phyloP scores from a whole-genome alignment of 1,140 invertebrate genomes.

The Chrysoperla carnea region DNA sequence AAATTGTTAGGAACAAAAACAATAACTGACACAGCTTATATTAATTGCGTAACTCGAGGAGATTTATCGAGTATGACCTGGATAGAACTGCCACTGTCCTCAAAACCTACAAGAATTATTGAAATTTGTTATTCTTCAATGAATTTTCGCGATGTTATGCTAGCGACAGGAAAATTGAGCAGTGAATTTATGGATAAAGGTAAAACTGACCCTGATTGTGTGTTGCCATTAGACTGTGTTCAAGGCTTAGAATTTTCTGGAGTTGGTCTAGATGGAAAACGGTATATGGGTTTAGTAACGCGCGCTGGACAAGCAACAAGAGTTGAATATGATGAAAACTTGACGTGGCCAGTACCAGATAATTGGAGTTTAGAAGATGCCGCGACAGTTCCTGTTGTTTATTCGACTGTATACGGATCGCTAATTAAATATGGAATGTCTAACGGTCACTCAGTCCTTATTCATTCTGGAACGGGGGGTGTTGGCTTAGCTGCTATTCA shows the following conservation, averaged over 20 bases:
- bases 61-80: no score
- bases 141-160: conserved; percentile 67
- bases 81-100: conserved; percentile 19
- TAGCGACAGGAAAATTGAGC: conserved; percentile 51
- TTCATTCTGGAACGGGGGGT: conserved; percentile 50
- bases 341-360: conserved; percentile 36
- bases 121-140: conserved; percentile 41
- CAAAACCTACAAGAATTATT: no score
- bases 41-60: no score
- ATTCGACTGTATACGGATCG: conserved; percentile 38
- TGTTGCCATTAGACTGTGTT: conserved; percentile 30
- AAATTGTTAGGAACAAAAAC: no score
- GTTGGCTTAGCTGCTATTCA: conserved; percentile 51
- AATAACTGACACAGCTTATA: no score
- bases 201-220: conserved; percentile 38
- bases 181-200: conserved; percentile 34
- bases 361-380: conserved; percentile 38
- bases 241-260: conserved; percentile 61
- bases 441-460: conserved; percentile 37
- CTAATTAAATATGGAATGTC: conserved; percentile 30
- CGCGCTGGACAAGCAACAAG: no score
- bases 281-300: no score
- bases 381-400: conserved; percentile 40
- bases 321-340: conserved; percentile 1
- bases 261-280: conserved; percentile 7